phyloP scores from a whole-genome alignment of 2,113 vertebrate species.

The Toxostoma redivivum region DNA sequence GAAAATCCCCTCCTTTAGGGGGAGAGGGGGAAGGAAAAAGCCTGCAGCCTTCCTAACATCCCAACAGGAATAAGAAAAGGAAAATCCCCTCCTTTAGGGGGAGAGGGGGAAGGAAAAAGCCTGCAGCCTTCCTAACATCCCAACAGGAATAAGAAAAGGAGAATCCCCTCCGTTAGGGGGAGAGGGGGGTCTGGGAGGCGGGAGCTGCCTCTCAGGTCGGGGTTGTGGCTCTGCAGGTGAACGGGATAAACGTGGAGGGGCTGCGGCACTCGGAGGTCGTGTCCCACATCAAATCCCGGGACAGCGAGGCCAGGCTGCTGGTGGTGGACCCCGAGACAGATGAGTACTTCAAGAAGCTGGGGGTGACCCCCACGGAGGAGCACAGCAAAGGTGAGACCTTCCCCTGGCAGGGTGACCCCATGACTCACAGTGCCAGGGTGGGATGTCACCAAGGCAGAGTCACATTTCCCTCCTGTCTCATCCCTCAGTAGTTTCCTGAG shows the following conservation, averaged over 20 bases:
- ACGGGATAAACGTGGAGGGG: constrained; percentile 80
- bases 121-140: background rate
- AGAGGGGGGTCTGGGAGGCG: background rate
- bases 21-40: too few species aligned
- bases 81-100: too few species aligned
- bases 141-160: accelerated
- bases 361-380: constrained; percentile 76
- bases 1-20: too few species aligned
- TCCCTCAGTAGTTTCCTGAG: constrained; percentile 24
- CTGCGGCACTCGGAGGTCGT: constrained; percentile 90
- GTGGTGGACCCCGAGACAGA: constrained; percentile 90
- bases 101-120: background rate
- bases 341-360: constrained; percentile 82
- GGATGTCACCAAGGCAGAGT: background rate
- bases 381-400: constrained; percentile 78
- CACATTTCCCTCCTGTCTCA: constrained; percentile 35
- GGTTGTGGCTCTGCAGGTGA: constrained; percentile 76
- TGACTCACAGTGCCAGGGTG: background rate
- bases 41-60: too few species aligned
- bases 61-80: too few species aligned
- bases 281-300: constrained; percentile 78
- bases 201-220: background rate
- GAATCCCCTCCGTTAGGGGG: background rate
- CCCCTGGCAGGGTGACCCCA: background rate
- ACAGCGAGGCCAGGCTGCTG: constrained; percentile 79